These are phyloP conservation scores for pig (Sus scrofa) DNA, from an alignment of 2,113 vertebrate species.

Conservation along the genomic window DNA sequence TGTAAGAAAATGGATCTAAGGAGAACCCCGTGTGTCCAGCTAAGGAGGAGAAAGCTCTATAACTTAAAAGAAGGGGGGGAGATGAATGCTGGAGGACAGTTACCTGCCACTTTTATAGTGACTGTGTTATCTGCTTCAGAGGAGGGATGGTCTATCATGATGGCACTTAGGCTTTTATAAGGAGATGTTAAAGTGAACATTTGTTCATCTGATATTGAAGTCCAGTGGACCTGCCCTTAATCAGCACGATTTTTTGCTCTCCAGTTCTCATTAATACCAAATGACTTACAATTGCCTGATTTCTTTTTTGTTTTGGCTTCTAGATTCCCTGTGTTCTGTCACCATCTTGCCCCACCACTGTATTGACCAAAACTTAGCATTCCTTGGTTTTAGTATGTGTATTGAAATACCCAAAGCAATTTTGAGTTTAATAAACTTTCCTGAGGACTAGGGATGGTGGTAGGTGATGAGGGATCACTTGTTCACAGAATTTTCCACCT, in stretches of 20 bases:
- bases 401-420: neutral
- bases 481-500: neutral
- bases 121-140: neutral
- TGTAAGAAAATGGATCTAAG: neutral
- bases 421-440: neutral
- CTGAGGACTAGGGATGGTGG: neutral
- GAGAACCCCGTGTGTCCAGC: neutral
- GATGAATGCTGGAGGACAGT: neutral
- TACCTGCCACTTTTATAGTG: neutral
- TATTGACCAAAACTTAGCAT: neutral
- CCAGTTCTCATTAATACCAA: neutral
- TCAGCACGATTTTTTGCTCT: neutral
- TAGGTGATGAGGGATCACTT: neutral
- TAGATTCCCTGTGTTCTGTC: neutral
- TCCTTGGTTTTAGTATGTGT: neutral
- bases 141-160: neutral
- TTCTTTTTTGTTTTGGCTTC: conserved; percentile 34
- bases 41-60: neutral
- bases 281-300: neutral
- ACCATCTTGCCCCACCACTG: neutral
- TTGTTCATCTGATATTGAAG: neutral
- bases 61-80: neutral
- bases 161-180: neutral
- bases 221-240: neutral
- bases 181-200: neutral